Evolutionary conservation across 2,888 invertebrate genomes (phyloP), one percentile per base, ranked within the genome.

Genomic region (Gastracanthus pulcherrimus): DNA sequence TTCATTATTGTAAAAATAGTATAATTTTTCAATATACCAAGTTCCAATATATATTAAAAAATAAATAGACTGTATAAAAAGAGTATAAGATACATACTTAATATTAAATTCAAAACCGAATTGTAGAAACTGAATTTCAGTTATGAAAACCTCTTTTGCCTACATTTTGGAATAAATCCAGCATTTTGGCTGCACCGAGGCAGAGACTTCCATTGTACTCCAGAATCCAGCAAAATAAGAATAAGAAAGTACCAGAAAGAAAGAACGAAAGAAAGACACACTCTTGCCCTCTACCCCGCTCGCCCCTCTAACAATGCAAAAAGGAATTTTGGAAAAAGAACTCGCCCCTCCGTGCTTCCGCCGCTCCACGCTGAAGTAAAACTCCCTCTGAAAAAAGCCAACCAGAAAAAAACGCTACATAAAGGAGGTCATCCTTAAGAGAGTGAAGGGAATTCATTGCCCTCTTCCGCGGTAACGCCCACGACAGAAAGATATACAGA

Each of bases 391-490:
- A 36, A 36, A 16, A 58, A 26, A 41, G 31, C 3, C 4, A 55
- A 41, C 3, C 19, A 0, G 38, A 2, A 67, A 41, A 58, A 48
- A 77, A 60, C 26, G 38, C 5, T 6, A 48, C 23, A 66, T 29
- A 48, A 55, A 55, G 58, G 51, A 71, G 45, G 51, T 64, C 29
- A 71, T 71, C 38, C 31, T 36, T 71, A 29, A 71, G 51, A 64
- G 41, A 71, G 55, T 26, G 58, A 7, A 70, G 51, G 31, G 64
- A 79, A 72, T 72, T 72, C 41, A 66, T 55, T 58, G 58, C 51
- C 51, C 51, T 64, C 51, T 71, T 62, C 62, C 75, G 60, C 23
- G 67, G 48, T 38, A 69, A 38, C 41, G 60, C 62, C 51, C 64
- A 41, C 58, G 74, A 69, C 62, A 55, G 51, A 9, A 26, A 76